Evolutionary conservation across 2,113 vertebrate genomes (phyloP).

Genomic region (Crotalus helleri): DNA sequence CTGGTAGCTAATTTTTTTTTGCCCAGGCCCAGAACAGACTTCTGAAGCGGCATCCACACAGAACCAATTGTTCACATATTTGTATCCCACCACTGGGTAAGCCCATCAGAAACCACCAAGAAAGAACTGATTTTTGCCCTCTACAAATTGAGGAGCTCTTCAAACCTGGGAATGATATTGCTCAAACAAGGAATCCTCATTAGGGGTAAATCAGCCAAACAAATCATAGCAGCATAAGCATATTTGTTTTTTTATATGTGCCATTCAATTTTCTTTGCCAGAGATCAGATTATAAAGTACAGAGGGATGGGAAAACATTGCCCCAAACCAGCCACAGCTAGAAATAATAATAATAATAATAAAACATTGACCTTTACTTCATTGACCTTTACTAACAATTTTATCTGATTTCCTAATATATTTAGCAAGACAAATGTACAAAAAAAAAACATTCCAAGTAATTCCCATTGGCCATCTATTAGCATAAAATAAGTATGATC

Average conservation of each 20-base stretch:
- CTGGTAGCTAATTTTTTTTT: too few relatives aligned
- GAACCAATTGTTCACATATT: too few relatives aligned
- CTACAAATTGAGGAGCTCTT: neutral
- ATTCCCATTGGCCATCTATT: constrained; percentile 45
- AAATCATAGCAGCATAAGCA: neutral
- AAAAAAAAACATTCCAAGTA: constrained; percentile 40
- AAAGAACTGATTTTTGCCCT: neutral
- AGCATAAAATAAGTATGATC: constrained; percentile 51
- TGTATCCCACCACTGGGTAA: neutral
- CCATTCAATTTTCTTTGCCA: neutral
- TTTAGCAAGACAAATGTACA: neutral
- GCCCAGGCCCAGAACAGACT: too few relatives aligned
- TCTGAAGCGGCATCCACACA: too few relatives aligned
- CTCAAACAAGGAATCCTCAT: neutral
- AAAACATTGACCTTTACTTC: neutral
- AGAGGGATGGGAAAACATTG: accelerated
- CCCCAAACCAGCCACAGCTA: neutral
- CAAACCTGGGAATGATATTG: too few relatives aligned
- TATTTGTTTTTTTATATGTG: neutral
- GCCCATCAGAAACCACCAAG: neutral
- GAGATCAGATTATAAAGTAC: neutral
- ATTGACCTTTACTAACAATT: neutral
- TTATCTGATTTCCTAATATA: constrained; percentile 20
- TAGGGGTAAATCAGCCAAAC: neutral
- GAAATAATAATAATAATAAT: neutral